Evolutionary conservation across 2,888 invertebrate species (phyloP).

Genomic region (Cactoblastis cactorum): DNA sequence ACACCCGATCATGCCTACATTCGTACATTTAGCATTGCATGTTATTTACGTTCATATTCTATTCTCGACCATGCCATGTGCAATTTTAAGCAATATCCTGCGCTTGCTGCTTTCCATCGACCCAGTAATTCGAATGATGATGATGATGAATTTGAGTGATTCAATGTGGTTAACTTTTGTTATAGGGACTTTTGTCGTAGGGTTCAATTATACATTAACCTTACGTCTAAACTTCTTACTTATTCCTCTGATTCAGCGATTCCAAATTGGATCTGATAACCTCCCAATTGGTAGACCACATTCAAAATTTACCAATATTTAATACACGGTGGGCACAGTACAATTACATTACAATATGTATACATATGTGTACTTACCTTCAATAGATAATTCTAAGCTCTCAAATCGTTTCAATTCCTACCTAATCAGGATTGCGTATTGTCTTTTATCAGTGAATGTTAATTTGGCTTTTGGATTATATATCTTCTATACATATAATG

Average conservation of each 20-base stretch:
- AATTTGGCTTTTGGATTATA: neutral
- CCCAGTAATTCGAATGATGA: slow-evolving; percentile 38
- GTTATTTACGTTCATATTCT: slow-evolving; percentile 16
- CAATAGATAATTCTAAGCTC: slow-evolving; percentile 6
- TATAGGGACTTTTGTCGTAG: neutral
- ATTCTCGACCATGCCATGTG: slow-evolving; percentile 26
- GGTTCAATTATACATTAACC: too few relatives aligned
- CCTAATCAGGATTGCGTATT: neutral
- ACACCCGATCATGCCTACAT: neutral
- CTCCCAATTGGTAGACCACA: too few relatives aligned
- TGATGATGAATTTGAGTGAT: slow-evolving; percentile 32
- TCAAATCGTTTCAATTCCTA: neutral
- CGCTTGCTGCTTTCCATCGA: slow-evolving; percentile 40
- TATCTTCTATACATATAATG: too few relatives aligned
- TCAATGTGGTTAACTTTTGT: neutral
- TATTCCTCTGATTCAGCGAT: too few relatives aligned
- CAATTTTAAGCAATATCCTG: slow-evolving; percentile 43
- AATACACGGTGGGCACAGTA: too few relatives aligned
- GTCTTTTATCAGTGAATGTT: neutral
- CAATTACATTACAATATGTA: too few relatives aligned
- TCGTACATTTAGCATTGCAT: slow-evolving; percentile 8
- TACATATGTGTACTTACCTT: neutral
- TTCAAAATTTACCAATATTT: too few relatives aligned
- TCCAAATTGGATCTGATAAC: too few relatives aligned
- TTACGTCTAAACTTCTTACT: too few relatives aligned